Percentiles rank a stretch among this genome's conserved stretches.
These are phyloP conservation scores for Sminthurides bifidus DNA, from an alignment of 1,140 invertebrate species.

Conservation along the genomic window DNA sequence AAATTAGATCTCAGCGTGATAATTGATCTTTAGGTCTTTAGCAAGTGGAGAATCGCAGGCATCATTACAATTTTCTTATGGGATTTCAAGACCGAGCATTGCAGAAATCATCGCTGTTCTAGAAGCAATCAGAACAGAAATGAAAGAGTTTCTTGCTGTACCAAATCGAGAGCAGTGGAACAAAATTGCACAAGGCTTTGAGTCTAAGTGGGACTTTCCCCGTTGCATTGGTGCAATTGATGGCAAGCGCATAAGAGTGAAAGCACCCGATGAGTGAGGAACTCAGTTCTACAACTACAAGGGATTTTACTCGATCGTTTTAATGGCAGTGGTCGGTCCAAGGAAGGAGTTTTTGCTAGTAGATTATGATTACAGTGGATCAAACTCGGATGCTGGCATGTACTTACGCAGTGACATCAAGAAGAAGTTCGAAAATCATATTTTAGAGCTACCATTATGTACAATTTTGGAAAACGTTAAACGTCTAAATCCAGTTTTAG, in stretches of 20 bases:
- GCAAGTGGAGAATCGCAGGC: background rate
- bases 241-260: constrained; percentile 35
- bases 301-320: constrained; percentile 32
- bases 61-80: background rate
- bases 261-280: constrained; percentile 31
- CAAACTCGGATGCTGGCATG: constrained; percentile 18
- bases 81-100: background rate
- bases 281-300: constrained; percentile 41
- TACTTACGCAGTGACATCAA: constrained; percentile 9
- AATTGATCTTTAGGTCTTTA: background rate
- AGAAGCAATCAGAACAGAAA: background rate
- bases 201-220: constrained; percentile 34
- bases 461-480: background rate
- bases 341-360: constrained; percentile 33
- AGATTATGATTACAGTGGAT: constrained; percentile 33
- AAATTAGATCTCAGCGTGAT: background rate
- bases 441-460: background rate
- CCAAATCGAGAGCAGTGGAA: background rate
- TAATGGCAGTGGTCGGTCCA: constrained; percentile 33
- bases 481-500: constrained; percentile 27
- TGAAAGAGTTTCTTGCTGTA: background rate
- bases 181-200: constrained; percentile 17
- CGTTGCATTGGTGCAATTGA: constrained; percentile 34
- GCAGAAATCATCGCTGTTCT: background rate
- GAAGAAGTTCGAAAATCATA: background rate